These are phyloP conservation scores for Numenius phaeopus DNA, from an alignment of 2,797 vertebrate species.

Conservation along the genomic window DNA sequence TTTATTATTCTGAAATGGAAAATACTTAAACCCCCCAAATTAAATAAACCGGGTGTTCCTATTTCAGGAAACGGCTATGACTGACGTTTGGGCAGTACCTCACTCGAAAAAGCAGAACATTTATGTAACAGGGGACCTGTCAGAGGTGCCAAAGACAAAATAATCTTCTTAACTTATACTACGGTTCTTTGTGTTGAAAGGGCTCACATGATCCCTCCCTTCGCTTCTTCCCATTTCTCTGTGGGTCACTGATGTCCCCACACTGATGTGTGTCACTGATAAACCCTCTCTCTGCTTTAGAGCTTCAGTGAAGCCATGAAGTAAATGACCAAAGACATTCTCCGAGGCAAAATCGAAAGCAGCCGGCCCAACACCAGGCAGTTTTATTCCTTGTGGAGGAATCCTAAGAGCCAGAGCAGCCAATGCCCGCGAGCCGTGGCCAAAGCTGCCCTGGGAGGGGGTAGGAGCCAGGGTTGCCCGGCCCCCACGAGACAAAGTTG, in stretches of 20 bases:
- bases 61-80: constrained; percentile 67
- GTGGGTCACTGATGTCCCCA: too few relatives aligned
- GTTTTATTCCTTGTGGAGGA: background rate
- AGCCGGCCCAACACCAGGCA: background rate
- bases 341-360: background rate
- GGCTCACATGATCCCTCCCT: constrained; percentile 2
- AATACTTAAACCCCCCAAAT: constrained; percentile 53
- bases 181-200: constrained; percentile 19
- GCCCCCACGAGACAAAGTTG: background rate
- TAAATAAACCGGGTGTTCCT: constrained; percentile 64
- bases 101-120: constrained; percentile 44
- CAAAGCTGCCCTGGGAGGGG: background rate
- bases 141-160: constrained; percentile 39
- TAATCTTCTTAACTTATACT: constrained; percentile 53
- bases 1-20: constrained; percentile 76
- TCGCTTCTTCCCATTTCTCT: constrained; percentile 2
- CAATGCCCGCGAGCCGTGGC: background rate
- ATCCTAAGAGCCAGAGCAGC: background rate
- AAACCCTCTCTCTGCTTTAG: background rate
- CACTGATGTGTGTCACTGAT: background rate
- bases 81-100: constrained; percentile 28
- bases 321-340: background rate
- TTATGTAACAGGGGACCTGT: constrained; percentile 56
- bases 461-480: background rate
- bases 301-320: background rate